Evolutionary conservation across 1,140 invertebrate genomes (phyloP), one percentile per base, ranked within the genome.

Genomic region (Telenomus remus): DNA sequence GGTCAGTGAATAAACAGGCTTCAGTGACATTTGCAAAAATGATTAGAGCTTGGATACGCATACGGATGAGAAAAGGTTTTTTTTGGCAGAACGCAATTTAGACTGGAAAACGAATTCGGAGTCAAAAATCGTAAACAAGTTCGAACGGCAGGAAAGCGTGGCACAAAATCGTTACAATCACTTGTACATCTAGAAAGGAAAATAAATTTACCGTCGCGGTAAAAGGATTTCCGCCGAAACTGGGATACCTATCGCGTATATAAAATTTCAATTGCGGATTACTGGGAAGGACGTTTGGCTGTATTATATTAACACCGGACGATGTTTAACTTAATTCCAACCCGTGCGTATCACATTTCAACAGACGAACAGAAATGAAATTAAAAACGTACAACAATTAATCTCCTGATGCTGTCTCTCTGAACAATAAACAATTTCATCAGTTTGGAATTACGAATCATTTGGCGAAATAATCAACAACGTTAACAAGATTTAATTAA

Each of bases 201-300:
- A 71, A 70, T 56, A 57, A 70, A 63, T 71, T 63, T 63, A 63
- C 13, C 51, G 47, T 57, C 33, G 50, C 42, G 68, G 68, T 71
- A 51, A 63, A 71, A 63, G 68, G 68, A 63, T 71, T 71, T 63
- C 68, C 68, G 57, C 44, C 53, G 47, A 56, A 63, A 71, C 59
- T 71, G 12, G 59, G 53, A 57, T 71, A 63, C 27, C 46, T 47
- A 70, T 57, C 27, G 16, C 4, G 59, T 63, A 51, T 63, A 63
- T 56, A 71, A 63, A 56, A 71, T 71, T 71, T 63, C 57, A 37
- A 69, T 54, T 43, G 65, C 68, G 57, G 57, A 70, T 63, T 71
- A 57, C 37, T 49, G 10, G 16, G 50, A 56, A 57, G 57, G 44
- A 70, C 57, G 27, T 37, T 44, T 14, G 11, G 50, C 48, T 54